These are phyloP conservation scores for Cirrhinus molitorella DNA, from an alignment of 2,797 vertebrate species.

Conservation along the genomic window DNA sequence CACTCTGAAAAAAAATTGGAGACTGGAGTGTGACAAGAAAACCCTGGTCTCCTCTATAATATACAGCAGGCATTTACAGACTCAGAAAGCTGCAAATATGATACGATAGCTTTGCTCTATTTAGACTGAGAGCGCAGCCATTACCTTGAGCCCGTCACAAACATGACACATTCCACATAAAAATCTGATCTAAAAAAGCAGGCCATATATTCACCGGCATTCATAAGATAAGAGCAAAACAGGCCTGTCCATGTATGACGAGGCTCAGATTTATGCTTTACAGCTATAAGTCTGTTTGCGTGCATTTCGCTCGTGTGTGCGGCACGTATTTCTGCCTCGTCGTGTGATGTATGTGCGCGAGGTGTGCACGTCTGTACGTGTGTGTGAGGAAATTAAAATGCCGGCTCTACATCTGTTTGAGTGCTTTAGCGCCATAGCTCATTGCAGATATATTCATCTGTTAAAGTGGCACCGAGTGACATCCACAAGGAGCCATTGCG, in stretches of 20 bases:
- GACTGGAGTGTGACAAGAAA: background rate
- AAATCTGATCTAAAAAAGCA: constrained; percentile 18
- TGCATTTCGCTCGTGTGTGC: background rate
- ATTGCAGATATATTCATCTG: constrained; percentile 76
- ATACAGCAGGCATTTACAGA: background rate
- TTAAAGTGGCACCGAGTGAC: constrained; percentile 74
- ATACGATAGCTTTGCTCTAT: background rate
- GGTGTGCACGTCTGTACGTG: constrained; percentile 14
- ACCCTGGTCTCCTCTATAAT: background rate
- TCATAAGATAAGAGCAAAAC: constrained; percentile 24
- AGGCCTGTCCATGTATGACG: constrained; percentile 25
- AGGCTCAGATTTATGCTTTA: constrained; percentile 38
- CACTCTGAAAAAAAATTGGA: too few relatives aligned
- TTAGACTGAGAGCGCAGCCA: background rate
- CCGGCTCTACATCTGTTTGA: constrained; percentile 72
- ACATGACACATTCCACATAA: constrained; percentile 9
- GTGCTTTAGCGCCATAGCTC: constrained; percentile 68
- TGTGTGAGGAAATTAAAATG: constrained; percentile 67
- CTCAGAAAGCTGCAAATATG: background rate
- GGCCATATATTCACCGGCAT: background rate
- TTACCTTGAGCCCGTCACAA: background rate
- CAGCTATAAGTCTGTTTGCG: constrained; percentile 36
- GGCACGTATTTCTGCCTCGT: constrained; percentile 32
- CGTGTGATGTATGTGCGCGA: constrained; percentile 22
- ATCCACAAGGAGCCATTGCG: constrained; percentile 73